Evolutionary conservation across 2,888 invertebrate species (phyloP).

Genomic region (Sinelater perroti): DNA sequence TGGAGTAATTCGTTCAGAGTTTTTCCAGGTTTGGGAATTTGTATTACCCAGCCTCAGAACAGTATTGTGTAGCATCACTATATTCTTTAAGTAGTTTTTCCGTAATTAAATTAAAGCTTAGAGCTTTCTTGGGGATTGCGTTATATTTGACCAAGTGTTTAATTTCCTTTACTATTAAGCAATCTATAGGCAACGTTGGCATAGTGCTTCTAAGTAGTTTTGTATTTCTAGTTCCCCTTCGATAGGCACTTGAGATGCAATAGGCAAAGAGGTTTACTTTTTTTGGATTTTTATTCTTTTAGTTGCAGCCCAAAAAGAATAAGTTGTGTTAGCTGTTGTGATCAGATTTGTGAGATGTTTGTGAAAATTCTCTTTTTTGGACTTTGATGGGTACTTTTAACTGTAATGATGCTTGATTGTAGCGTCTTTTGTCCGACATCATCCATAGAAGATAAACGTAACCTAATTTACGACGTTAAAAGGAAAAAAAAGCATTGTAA

Average conservation of each 20-base stretch:
- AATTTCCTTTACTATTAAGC: not conserved
- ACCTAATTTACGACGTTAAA: too few species aligned
- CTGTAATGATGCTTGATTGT: constrained; percentile 2
- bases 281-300: too few species aligned
- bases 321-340: not conserved
- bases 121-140: not conserved
- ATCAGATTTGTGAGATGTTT: not conserved
- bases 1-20: constrained; percentile 4
- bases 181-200: not conserved
- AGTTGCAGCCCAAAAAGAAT: too few species aligned
- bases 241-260: not conserved
- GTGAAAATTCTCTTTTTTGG: not conserved
- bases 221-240: not conserved
- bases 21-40: constrained; percentile 9
- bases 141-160: not conserved
- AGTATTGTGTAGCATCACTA: constrained; percentile 6
- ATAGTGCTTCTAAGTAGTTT: too few species aligned
- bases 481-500: too few species aligned
- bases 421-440: constrained; percentile 1
- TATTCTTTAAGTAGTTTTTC: too few species aligned
- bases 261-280: not conserved
- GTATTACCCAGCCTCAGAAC: constrained; percentile 11
- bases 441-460: too few species aligned
- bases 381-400: too few species aligned
- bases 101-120: not conserved